Evolutionary conservation across 2,113 vertebrate species (phyloP).

Genomic region (Smithornis capensis): DNA sequence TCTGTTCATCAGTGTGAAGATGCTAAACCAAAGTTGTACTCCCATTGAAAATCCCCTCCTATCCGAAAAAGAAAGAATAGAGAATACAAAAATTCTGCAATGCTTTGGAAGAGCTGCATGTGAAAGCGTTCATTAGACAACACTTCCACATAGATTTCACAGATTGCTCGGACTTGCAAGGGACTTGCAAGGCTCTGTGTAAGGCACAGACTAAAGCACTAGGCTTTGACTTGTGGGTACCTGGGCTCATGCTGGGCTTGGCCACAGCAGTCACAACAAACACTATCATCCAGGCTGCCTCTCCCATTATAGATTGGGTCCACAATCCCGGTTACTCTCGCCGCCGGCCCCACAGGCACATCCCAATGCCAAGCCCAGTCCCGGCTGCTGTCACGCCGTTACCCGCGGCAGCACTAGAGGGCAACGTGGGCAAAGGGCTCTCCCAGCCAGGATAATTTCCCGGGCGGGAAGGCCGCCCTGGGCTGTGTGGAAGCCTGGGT

Average conservation of each 20-base stretch:
- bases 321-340: not conserved
- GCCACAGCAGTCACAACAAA: not conserved
- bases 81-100: not conserved
- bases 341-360: accelerated
- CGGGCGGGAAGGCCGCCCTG: not conserved
- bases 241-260: accelerated
- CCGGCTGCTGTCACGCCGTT: not conserved
- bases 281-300: not conserved
- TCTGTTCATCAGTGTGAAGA: not conserved
- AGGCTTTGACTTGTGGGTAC: accelerated
- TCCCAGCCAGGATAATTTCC: not conserved
- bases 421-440: conserved; percentile 21
- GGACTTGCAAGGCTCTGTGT: not conserved
- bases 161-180: not conserved
- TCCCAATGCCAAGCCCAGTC: not conserved
- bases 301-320: accelerated
- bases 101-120: not conserved
- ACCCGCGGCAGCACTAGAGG: conserved; percentile 40
- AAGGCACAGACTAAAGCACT: not conserved
- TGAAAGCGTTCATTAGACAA: not conserved
- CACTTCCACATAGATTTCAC: not conserved
- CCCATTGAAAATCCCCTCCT: not conserved
- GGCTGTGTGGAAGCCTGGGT: not conserved
- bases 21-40: not conserved
- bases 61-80: not conserved